These are phyloP conservation scores for Ploceus nigricollis DNA, from an alignment of 2,113 vertebrate genomes.

Conservation along the genomic window DNA sequence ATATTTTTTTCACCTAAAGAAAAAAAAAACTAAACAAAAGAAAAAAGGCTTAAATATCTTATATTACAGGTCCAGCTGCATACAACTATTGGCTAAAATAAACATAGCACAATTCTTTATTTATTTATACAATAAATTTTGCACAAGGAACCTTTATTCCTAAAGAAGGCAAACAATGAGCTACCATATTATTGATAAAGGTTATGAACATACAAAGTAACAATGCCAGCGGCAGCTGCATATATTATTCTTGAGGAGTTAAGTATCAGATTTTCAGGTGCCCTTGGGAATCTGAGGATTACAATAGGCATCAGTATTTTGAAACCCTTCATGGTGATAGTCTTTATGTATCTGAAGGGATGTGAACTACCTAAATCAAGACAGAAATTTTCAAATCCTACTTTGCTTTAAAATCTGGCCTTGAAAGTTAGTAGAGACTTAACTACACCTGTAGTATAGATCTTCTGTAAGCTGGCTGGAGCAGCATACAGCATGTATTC, in stretches of 20 bases:
- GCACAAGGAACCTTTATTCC: background rate
- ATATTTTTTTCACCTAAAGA: background rate
- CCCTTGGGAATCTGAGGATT: background rate
- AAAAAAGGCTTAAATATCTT: background rate
- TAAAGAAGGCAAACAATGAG: background rate
- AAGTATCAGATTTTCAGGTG: background rate
- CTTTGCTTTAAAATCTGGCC: background rate
- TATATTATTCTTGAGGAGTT: background rate
- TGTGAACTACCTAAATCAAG: background rate
- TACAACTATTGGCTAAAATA: background rate
- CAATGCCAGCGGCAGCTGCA: fast-evolving
- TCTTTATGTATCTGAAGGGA: background rate
- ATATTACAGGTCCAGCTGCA: background rate
- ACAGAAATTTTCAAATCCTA: background rate
- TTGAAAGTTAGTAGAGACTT: background rate
- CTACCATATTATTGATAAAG: background rate
- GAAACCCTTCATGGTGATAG: background rate
- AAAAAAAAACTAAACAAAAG: background rate
- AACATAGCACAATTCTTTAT: background rate
- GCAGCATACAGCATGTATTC: background rate
- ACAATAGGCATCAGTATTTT: background rate
- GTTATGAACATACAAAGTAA: background rate
- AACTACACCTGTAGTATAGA: background rate
- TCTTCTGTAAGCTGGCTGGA: background rate
- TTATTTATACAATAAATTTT: background rate